Evolutionary conservation across 2,113 vertebrate species (phyloP).

Genomic region (Pluvialis apricaria): DNA sequence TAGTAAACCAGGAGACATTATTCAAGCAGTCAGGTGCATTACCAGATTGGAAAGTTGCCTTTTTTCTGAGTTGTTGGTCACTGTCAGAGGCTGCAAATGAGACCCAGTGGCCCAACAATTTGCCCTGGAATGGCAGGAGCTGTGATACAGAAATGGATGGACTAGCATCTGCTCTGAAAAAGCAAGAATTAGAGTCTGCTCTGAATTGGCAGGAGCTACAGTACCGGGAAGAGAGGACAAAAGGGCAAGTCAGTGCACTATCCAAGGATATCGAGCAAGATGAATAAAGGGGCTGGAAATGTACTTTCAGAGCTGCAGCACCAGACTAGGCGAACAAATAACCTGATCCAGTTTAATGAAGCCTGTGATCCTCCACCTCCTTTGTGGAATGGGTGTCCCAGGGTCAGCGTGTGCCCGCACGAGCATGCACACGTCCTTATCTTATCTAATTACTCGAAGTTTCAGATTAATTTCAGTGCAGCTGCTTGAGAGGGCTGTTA

Average conservation of each 20-base stretch:
- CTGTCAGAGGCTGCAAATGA: slow-evolving; percentile 22
- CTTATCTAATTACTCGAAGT: slow-evolving; percentile 72
- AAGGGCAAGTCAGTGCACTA: neutral
- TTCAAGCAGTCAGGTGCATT: slow-evolving; percentile 36
- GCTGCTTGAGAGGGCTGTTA: slow-evolving; percentile 62
- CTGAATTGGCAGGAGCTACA: slow-evolving; percentile 4
- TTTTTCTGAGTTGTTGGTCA: slow-evolving; percentile 13
- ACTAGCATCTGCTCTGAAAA: neutral
- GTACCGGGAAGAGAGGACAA: neutral
- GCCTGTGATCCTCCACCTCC: slow-evolving; percentile 8
- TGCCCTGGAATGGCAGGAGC: slow-evolving; percentile 19
- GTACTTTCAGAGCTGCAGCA: neutral
- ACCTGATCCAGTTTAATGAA: neutral
- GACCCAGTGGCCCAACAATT: slow-evolving; percentile 16
- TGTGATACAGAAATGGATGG: neutral
- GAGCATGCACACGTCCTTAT: slow-evolving; percentile 53
- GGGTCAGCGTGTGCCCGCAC: slow-evolving; percentile 13
- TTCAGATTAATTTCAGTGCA: slow-evolving; percentile 68
- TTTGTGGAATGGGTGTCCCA: neutral
- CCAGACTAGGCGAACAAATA: neutral
- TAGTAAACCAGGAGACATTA: slow-evolving; percentile 9
- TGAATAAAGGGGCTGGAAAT: slow-evolving; percentile 7
- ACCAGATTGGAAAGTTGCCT: slow-evolving; percentile 17
- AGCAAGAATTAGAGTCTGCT: neutral
- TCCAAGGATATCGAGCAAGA: neutral